Evolutionary conservation across 2,888 invertebrate species (phyloP).

Genomic region (Torymus tubicola): DNA sequence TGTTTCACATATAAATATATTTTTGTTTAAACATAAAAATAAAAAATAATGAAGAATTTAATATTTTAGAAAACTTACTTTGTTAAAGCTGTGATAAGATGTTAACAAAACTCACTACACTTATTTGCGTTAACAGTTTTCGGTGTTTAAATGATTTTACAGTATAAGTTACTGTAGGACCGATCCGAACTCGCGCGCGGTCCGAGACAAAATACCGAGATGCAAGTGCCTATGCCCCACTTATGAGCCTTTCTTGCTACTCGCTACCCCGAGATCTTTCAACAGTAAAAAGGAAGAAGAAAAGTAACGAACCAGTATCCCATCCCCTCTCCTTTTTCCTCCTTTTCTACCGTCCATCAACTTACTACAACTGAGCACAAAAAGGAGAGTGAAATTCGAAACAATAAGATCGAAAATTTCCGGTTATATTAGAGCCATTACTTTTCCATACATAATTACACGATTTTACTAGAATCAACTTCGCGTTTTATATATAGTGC

Average conservation of each 20-base stretch:
- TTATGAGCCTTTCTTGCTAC: slow-evolving; percentile 69
- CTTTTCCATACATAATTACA: background rate
- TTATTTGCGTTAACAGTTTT: background rate
- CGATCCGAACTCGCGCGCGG: slow-evolving; percentile 69
- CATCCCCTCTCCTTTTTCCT: slow-evolving; percentile 26
- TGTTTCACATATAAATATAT: too few relatives aligned
- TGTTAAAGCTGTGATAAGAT: too few relatives aligned
- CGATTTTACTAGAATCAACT: too few relatives aligned
- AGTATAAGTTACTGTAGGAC: slow-evolving; percentile 45
- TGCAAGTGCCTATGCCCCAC: slow-evolving; percentile 73
- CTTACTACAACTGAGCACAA: background rate
- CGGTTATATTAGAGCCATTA: background rate
- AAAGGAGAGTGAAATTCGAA: slow-evolving; percentile 17
- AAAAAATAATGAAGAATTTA: too few relatives aligned
- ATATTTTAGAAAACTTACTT: too few relatives aligned
- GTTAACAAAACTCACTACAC: slow-evolving; percentile 13
- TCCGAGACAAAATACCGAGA: slow-evolving; percentile 73
- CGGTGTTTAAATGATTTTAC: background rate
- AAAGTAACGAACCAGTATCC: slow-evolving; percentile 3
- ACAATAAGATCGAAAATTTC: background rate
- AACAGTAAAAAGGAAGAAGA: slow-evolving; percentile 13
- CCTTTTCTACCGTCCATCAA: background rate
- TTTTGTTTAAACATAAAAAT: too few relatives aligned
- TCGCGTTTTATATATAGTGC: too few relatives aligned
- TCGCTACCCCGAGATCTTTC: slow-evolving; percentile 64